These are phyloP conservation scores for Apis dorsata DNA, from an alignment of 1,140 invertebrate species.

Conservation along the genomic window DNA sequence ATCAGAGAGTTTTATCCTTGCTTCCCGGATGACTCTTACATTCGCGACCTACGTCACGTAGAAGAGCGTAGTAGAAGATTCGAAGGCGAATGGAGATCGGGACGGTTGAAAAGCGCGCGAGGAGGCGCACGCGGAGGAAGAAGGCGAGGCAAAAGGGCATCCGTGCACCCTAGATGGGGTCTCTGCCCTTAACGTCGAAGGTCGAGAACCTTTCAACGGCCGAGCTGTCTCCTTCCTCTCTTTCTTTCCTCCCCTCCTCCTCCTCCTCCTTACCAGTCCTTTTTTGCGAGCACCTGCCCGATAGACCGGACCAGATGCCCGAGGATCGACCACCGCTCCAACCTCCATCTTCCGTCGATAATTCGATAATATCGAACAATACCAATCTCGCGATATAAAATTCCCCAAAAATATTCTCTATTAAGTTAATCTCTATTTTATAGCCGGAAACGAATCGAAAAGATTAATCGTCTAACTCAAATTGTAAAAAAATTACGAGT, in stretches of 20 bases:
- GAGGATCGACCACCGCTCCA: constrained; percentile 24
- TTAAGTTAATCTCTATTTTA: too few relatives aligned
- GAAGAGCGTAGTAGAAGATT: neutral
- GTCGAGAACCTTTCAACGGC: constrained; percentile 66
- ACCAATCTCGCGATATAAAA: too few relatives aligned
- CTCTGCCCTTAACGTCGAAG: constrained; percentile 70
- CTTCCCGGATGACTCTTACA: neutral
- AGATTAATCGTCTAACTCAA: too few relatives aligned
- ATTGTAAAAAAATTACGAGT: too few relatives aligned
- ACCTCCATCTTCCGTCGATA: constrained; percentile 15
- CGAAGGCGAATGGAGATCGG: neutral
- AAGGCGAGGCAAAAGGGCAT: constrained; percentile 45
- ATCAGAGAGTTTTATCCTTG: neutral
- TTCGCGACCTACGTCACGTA: constrained; percentile 31
- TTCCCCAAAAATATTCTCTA: too few relatives aligned
- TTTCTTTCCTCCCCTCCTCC: constrained; percentile 22
- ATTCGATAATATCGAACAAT: constrained; percentile 36
- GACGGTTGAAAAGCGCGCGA: neutral
- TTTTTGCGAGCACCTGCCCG: constrained; percentile 68
- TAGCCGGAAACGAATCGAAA: too few relatives aligned
- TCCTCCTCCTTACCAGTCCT: constrained; percentile 9
- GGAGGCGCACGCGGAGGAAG: constrained; percentile 1
- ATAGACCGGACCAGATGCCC: constrained; percentile 66
- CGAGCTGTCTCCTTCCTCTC: constrained; percentile 34
- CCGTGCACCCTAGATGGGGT: constrained; percentile 60